Conservation (phyloP, 1,140 invertebrate species). For the Frieseomelitta varia region DNA sequence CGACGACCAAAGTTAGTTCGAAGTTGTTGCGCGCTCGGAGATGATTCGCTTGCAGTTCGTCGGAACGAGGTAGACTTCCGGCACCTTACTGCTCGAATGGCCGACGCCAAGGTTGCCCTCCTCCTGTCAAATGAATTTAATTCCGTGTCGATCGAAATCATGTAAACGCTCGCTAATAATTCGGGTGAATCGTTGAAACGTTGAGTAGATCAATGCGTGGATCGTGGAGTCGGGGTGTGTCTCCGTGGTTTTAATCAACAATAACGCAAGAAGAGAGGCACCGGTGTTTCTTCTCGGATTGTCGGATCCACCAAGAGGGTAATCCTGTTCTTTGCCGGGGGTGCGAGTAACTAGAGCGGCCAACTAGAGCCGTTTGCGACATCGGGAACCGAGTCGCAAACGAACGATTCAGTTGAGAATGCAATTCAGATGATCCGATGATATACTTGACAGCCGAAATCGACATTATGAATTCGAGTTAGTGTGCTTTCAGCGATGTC, state of each 20-base stretch:
- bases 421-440: slow-evolving; percentile 30
- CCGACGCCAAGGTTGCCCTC: slow-evolving; percentile 48
- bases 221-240: slow-evolving; percentile 39
- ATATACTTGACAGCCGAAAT: slow-evolving; percentile 17
- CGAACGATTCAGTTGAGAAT: neutral
- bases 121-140: slow-evolving; percentile 56
- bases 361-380: neutral
- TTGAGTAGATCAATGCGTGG: slow-evolving; percentile 32
- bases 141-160: slow-evolving; percentile 28
- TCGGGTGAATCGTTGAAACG: slow-evolving; percentile 10
- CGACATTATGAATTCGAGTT: slow-evolving; percentile 42
- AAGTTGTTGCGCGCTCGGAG: slow-evolving; percentile 44
- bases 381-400: neutral
- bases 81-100: slow-evolving; percentile 58
- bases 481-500: slow-evolving; percentile 30
- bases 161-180: slow-evolving; percentile 39
- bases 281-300: slow-evolving; percentile 34
- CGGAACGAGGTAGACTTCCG: slow-evolving; percentile 42
- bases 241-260: slow-evolving; percentile 33
- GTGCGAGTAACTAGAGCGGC: slow-evolving; percentile 3
- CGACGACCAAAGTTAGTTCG: neutral
- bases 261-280: slow-evolving; percentile 26
- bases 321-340: slow-evolving; percentile 36
- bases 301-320: slow-evolving; percentile 24
- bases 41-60: slow-evolving; percentile 24